Conservation (phyloP, 2,113 vertebrate species). For the Bambusicola thoracicus region DNA sequence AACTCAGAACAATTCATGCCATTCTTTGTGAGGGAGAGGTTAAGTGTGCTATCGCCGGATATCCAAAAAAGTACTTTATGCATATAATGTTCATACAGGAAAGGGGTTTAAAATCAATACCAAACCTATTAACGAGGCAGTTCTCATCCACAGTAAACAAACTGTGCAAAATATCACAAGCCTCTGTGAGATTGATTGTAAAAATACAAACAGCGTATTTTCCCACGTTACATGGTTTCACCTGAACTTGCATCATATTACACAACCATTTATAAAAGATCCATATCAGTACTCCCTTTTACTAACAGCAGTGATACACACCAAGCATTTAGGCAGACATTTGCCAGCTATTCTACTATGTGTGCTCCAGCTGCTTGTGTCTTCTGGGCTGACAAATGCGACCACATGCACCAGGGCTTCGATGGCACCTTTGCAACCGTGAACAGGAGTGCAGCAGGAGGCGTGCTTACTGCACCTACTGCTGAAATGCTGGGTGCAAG, state of each 20-base stretch:
- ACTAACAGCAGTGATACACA: fast-evolving
- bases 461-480: not conserved
- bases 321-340: fast-evolving
- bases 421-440: not conserved
- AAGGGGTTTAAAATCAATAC: not conserved
- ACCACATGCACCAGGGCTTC: not conserved
- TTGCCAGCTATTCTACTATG: not conserved
- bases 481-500: not conserved
- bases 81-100: not conserved
- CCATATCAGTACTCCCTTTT: not conserved
- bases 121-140: not conserved
- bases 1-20: not conserved
- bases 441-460: not conserved
- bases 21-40: not conserved
- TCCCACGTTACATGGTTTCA: fast-evolving
- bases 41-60: not conserved
- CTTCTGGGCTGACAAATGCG: fast-evolving
- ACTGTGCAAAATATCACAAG: not conserved
- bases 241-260: not conserved
- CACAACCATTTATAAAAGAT: not conserved
- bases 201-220: not conserved
- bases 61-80: not conserved
- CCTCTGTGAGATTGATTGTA: not conserved
- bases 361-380: not conserved
- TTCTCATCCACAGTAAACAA: not conserved